Conservation (phyloP, 2,888 invertebrate species). For the Rhagophthalmus giganteus region DNA sequence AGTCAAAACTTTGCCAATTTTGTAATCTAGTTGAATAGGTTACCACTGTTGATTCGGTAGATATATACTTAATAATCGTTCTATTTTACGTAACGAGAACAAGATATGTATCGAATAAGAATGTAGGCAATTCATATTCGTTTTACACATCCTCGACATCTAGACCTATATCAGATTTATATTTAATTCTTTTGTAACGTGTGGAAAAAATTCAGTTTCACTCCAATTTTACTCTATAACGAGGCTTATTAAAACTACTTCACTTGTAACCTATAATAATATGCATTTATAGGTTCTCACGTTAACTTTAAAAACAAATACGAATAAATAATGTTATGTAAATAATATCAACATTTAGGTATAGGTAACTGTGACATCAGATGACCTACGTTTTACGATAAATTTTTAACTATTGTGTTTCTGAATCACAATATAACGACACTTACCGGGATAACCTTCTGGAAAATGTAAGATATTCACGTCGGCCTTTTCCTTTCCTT, state of each 20-base stretch:
- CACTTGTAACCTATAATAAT: background rate
- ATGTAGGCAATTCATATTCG: too few species aligned
- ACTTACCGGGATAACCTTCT: constrained; percentile 68
- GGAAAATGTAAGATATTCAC: constrained; percentile 66
- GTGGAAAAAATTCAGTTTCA: too few species aligned
- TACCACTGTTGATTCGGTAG: background rate
- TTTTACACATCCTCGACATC: too few species aligned
- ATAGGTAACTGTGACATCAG: too few species aligned
- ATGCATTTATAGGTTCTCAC: constrained; percentile 6
- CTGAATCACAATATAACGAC: too few species aligned
- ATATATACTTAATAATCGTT: background rate
- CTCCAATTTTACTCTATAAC: constrained; percentile 2
- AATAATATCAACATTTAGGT: too few species aligned
- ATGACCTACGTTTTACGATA: too few species aligned
- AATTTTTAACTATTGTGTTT: too few species aligned
- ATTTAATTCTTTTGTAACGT: too few species aligned
- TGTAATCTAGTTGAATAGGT: background rate
- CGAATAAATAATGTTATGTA: background rate
- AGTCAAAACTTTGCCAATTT: constrained; percentile 17
- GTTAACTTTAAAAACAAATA: background rate
- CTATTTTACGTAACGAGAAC: background rate
- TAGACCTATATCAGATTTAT: too few species aligned
- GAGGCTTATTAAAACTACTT: constrained; percentile 7
- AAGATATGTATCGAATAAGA: background rate
- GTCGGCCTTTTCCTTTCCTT: constrained; percentile 59